Conservation (phyloP, 2,888 invertebrate genomes). For the Coelopa pilipes region DNA sequence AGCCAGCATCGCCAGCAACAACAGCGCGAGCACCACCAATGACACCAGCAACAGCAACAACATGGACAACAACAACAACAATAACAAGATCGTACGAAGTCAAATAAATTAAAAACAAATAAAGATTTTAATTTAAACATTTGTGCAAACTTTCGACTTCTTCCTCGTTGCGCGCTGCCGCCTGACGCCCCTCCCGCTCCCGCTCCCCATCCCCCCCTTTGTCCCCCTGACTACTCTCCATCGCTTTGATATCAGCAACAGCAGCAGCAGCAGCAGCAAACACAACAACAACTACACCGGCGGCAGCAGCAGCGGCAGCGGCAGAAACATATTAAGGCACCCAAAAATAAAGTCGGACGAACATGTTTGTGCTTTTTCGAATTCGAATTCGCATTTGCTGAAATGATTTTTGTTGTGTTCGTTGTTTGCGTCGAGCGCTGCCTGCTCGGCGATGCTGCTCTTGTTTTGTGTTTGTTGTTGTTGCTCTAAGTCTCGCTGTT, state of each 20-base stretch:
- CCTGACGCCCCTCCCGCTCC: neutral
- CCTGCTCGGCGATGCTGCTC: neutral
- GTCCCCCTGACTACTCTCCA: neutral
- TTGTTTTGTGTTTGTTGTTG: slow-evolving; percentile 7
- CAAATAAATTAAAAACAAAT: slow-evolving; percentile 3
- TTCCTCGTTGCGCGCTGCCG: slow-evolving; percentile 31
- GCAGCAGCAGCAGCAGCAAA: too few species aligned
- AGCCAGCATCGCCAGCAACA: neutral
- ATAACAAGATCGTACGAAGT: too few species aligned
- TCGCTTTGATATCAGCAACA: neutral
- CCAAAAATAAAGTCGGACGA: neutral
- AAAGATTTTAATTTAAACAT: slow-evolving; percentile 24
- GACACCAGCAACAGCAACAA: too few species aligned
- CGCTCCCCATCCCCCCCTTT: neutral
- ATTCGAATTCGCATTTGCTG: neutral
- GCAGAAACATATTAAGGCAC: neutral
- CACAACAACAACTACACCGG: too few species aligned
- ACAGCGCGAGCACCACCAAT: neutral
- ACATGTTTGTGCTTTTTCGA: neutral
- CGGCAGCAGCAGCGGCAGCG: too few species aligned
- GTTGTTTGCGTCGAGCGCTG: too few species aligned
- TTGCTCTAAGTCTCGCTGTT: slow-evolving; percentile 4
- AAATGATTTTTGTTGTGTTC: neutral
- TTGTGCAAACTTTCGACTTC: slow-evolving; percentile 31
- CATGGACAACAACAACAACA: too few species aligned